A percentile compares a stretch with the other conserved stretches of the same genome.
Evolutionary conservation across 2,797 vertebrate species (phyloP).

Genomic region (Synanceia verrucosa): DNA sequence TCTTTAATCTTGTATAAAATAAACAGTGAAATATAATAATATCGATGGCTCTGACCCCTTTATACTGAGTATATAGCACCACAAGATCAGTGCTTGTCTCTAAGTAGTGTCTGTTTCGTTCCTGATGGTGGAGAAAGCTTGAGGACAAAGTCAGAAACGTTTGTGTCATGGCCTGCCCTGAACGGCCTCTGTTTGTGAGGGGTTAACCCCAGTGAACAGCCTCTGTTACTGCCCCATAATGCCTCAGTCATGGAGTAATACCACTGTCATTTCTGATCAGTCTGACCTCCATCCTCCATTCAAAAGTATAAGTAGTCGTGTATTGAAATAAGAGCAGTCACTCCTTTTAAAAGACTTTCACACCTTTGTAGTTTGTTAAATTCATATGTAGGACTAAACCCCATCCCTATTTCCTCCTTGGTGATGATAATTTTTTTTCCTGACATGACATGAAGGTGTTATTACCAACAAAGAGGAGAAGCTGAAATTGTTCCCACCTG

Average conservation of each 20-base stretch:
- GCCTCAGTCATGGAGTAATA: slow-evolving; percentile 11
- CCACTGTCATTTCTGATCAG: slow-evolving; percentile 5
- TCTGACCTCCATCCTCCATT: not conserved
- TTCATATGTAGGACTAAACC: not conserved
- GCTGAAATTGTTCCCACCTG: slow-evolving; percentile 28
- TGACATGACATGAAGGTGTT: slow-evolving; percentile 23
- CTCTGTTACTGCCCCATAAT: slow-evolving; percentile 3
- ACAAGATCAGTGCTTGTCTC: slow-evolving; percentile 37
- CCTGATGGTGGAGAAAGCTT: slow-evolving; percentile 3
- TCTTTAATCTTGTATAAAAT: slow-evolving; percentile 42
- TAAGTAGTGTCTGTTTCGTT: slow-evolving; percentile 13
- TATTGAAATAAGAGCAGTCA: not conserved
- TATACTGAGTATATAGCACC: slow-evolving; percentile 54
- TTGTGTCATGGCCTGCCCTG: slow-evolving; percentile 8
- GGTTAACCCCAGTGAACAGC: not conserved
- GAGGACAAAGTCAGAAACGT: not conserved
- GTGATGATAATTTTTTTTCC: slow-evolving; percentile 1
- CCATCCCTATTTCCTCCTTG: not conserved
- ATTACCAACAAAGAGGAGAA: slow-evolving; percentile 42
- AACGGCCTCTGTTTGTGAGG: slow-evolving; percentile 19
- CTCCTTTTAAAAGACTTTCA: not conserved
- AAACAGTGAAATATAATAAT: slow-evolving; percentile 48
- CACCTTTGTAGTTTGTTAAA: not conserved
- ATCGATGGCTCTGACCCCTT: slow-evolving; percentile 41
- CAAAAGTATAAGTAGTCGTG: not conserved